phyloP scores from a whole-genome alignment of 2,888 invertebrate genomes.

The Cheilosia scutellata region DNA sequence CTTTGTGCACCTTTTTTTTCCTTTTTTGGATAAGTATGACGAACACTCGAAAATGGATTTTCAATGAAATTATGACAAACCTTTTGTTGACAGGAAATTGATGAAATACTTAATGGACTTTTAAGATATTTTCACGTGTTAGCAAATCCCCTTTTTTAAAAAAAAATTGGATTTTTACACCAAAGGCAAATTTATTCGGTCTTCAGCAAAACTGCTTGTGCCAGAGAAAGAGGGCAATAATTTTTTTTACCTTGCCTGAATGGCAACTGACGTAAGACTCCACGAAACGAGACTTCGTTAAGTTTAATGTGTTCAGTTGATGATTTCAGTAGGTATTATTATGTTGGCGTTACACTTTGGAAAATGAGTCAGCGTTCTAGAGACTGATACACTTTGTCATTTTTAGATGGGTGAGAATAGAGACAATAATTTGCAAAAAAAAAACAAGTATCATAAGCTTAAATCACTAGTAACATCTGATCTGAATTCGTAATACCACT shows the following conservation, averaged over 20 bases:
- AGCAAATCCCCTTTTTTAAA: conserved; percentile 45
- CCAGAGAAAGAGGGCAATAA: conserved; percentile 64
- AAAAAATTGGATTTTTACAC: conserved; percentile 64
- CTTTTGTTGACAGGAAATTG: conserved; percentile 54
- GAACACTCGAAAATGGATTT: conserved; percentile 11
- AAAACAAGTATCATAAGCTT: too few relatives aligned
- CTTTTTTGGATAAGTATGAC: conserved; percentile 48
- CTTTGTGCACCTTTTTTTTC: conserved; percentile 43
- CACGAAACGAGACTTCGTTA: not conserved
- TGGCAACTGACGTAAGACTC: conserved; percentile 64
- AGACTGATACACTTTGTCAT: too few relatives aligned
- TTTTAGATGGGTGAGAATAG: too few relatives aligned
- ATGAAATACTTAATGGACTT: conserved; percentile 39
- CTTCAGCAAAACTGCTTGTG: conserved; percentile 63
- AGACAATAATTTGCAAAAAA: too few relatives aligned
- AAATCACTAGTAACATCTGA: too few relatives aligned
- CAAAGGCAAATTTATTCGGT: conserved; percentile 72
- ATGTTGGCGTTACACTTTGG: too few relatives aligned
- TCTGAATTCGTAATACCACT: too few relatives aligned
- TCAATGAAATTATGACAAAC: conserved; percentile 44
- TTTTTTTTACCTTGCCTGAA: conserved; percentile 25
- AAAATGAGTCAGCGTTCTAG: too few relatives aligned
- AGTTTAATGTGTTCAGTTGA: not conserved
- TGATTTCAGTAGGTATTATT: too few relatives aligned
- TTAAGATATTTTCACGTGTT: conserved; percentile 56